These are phyloP conservation scores for Ephestia elutella DNA, from an alignment of 1,140 invertebrate species.

Conservation along the genomic window DNA sequence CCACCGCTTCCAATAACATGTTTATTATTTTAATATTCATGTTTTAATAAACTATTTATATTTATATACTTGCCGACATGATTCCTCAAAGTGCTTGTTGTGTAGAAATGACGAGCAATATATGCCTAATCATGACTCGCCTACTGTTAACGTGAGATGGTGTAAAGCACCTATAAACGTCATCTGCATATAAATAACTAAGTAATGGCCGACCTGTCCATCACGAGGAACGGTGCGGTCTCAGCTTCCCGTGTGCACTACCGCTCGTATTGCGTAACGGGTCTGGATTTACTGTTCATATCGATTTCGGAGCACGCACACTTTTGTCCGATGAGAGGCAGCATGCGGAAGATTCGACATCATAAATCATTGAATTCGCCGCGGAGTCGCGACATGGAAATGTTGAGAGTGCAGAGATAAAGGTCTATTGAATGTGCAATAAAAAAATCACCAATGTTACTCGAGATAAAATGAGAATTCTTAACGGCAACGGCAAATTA, in stretches of 20 bases:
- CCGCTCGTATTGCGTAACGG: conserved; percentile 46
- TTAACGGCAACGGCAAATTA: too few relatives aligned
- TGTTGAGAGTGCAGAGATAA: conserved; percentile 28
- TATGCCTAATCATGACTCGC: not conserved
- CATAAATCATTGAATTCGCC: conserved; percentile 47
- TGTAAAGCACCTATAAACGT: not conserved
- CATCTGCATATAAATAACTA: not conserved
- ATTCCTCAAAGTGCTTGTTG: too few relatives aligned
- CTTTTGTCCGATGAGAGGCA: conserved; percentile 26
- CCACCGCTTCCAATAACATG: too few relatives aligned
- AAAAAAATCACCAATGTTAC: too few relatives aligned
- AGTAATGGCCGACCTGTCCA: not conserved
- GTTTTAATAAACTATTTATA: too few relatives aligned
- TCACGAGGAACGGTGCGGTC: conserved; percentile 17
- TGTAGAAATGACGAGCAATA: too few relatives aligned
- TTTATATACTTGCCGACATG: too few relatives aligned
- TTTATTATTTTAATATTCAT: too few relatives aligned
- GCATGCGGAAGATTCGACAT: conserved; percentile 40
- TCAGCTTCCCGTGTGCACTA: conserved; percentile 24
- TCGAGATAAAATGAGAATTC: too few relatives aligned
- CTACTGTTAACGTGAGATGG: too few relatives aligned
- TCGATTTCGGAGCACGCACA: conserved; percentile 31
- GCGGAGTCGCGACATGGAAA: conserved; percentile 31
- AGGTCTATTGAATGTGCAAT: not conserved
- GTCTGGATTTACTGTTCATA: conserved; percentile 39